Evolutionary conservation across 2,797 vertebrate genomes (phyloP), one percentile per base, ranked within the genome.

Genomic region (Pangasius sanitwongsei): DNA sequence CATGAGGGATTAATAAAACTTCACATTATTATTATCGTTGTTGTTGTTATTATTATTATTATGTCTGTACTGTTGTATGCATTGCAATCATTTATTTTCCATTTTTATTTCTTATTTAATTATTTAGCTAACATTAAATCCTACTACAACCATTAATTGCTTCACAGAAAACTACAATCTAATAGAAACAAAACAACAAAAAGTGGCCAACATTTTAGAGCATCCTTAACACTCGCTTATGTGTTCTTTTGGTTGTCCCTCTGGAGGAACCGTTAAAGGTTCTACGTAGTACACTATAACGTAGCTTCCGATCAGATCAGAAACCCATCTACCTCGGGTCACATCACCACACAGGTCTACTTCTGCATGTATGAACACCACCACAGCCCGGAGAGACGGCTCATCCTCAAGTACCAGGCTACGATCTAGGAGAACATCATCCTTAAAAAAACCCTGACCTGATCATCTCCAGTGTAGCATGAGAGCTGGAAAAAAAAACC

Each of bases 391-490:
- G 44, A 53, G 44, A 53, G 59, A 67, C 4, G 5, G n/a, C n/a
- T 37, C 6, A 20, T 67, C 61, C 50, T 87, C 11, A 0, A 34
- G 86, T 44, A 2, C 74, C 44, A 77, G 44, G 44, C 9, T 9
- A 7, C 1, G 3, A 6, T 50, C 41, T 48, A n/a, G 44, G 20
- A 16, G 44, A 59, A 25, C 34, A 23, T 81, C 80, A 5, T 59
- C 80, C 31, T 5, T 18, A 12, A 37, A 87, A 34, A 80, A 23
- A 34, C 23, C 44, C 6, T 50, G 75, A 61, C 83, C 67, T 88
- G 89, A 88, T 89, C 86, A 81, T 85, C 92, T 85, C 48, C 50
- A 86, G 31, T 57, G 25, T 89, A 89, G 81, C 75, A 20, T 89
- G 78, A 69, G 80, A 87, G 90, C 87, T 8, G 87, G 87, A 90